Conservation (phyloP, 2,113 vertebrate species). For the Redunca redunca region DNA sequence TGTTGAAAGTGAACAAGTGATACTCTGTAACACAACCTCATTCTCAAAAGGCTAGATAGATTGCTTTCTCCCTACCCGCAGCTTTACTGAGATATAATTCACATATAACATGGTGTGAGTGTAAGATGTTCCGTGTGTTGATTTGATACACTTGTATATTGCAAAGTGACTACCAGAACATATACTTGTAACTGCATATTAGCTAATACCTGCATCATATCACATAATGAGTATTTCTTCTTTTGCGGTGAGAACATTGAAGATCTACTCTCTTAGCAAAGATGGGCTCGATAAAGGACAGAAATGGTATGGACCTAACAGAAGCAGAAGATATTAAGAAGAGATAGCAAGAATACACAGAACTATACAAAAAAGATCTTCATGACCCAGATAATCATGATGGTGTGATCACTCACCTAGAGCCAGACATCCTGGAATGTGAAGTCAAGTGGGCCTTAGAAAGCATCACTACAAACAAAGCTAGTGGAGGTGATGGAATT, state of each 20-base stretch:
- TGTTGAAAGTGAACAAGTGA: background rate
- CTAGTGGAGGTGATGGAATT: no score
- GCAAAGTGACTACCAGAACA: background rate
- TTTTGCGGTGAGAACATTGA: background rate
- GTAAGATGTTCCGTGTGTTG: background rate
- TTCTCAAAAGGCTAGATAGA: background rate
- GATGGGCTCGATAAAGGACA: no score
- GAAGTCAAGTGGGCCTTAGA: no score
- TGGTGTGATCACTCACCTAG: no score
- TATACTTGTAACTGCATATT: background rate
- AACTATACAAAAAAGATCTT: no score
- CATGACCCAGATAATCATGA: no score
- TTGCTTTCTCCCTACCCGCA: fast-evolving
- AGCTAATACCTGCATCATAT: background rate
- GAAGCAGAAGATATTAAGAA: no score
- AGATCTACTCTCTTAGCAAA: background rate
- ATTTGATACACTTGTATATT: background rate
- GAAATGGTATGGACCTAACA: no score
- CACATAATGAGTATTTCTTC: background rate
- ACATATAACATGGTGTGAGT: background rate
- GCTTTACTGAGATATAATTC: background rate
- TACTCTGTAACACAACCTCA: background rate
- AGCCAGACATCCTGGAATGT: no score
- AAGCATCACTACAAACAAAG: no score
- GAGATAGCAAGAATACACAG: no score